A percentile compares a stretch with the other conserved stretches of the same genome.
Evolutionary conservation across 2,797 vertebrate species (phyloP).

Genomic region (Agapornis canus): DNA sequence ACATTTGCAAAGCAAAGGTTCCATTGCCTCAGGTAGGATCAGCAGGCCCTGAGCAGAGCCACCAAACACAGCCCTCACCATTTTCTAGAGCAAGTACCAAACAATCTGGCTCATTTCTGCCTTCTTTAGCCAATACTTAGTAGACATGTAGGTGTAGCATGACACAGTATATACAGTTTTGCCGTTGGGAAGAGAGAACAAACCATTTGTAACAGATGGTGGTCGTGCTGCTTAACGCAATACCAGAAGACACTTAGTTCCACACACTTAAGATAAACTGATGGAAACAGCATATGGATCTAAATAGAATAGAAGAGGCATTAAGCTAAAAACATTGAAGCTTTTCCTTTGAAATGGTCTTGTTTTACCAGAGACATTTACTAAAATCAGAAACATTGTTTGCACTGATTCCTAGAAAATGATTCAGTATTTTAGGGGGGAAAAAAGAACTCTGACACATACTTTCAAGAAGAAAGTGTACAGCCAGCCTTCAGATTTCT

Average conservation of each 20-base stretch:
- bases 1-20: background rate
- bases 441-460: background rate
- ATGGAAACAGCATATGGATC: background rate
- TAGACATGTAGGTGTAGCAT: background rate
- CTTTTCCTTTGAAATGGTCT: background rate
- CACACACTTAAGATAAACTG: background rate
- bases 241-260: background rate
- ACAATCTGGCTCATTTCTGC: background rate
- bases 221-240: background rate
- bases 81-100: background rate
- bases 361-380: background rate
- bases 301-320: background rate
- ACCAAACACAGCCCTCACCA: background rate
- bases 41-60: fast-evolving
- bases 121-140: background rate
- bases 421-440: background rate
- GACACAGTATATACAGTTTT: background rate
- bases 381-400: background rate
- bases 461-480: background rate
- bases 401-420: background rate
- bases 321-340: background rate
- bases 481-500: conserved; percentile 40
- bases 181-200: background rate
- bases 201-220: conserved; percentile 24
- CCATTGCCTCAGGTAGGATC: fast-evolving